Evolutionary conservation across 2,888 invertebrate genomes (phyloP).

Genomic region (Exocentrus adspersus): DNA sequence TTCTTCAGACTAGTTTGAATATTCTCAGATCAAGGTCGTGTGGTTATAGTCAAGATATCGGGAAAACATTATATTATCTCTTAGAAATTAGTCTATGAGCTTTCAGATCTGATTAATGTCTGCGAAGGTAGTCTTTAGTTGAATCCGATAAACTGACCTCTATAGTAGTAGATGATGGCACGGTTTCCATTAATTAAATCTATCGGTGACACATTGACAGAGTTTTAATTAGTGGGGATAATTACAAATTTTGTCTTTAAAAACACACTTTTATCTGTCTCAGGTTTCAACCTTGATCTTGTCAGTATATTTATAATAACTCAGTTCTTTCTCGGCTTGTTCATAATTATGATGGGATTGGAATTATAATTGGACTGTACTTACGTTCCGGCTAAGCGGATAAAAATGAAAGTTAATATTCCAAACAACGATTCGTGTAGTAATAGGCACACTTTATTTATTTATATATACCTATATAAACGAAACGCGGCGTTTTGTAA

Average conservation of each 20-base stretch:
- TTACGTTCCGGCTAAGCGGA: not conserved
- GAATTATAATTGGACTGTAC: slow-evolving; percentile 5
- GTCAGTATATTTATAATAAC: not conserved
- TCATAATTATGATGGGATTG: not conserved
- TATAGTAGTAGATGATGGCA: no score
- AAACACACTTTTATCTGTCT: no score
- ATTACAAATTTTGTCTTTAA: no score
- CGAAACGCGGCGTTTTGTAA: slow-evolving; percentile 13
- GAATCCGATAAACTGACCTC: not conserved
- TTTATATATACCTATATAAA: no score
- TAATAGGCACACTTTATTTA: slow-evolving; percentile 10
- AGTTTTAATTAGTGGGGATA: no score
- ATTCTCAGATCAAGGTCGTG: slow-evolving; percentile 21
- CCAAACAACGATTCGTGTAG: slow-evolving; percentile 3
- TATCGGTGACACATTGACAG: no score
- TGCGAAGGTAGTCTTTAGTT: not conserved
- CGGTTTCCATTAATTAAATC: no score
- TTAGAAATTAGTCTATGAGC: not conserved
- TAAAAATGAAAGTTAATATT: slow-evolving; percentile 24
- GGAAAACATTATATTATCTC: slow-evolving; percentile 13
- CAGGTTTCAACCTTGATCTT: slow-evolving; percentile 17
- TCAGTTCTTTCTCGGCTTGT: no score
- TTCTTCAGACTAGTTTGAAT: slow-evolving; percentile 19
- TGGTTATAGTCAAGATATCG: slow-evolving; percentile 3
- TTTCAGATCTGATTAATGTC: not conserved